Evolutionary conservation across 2,113 vertebrate species (phyloP), one percentile per base, ranked within the genome.

Genomic region (Dasyornis broadbenti): DNA sequence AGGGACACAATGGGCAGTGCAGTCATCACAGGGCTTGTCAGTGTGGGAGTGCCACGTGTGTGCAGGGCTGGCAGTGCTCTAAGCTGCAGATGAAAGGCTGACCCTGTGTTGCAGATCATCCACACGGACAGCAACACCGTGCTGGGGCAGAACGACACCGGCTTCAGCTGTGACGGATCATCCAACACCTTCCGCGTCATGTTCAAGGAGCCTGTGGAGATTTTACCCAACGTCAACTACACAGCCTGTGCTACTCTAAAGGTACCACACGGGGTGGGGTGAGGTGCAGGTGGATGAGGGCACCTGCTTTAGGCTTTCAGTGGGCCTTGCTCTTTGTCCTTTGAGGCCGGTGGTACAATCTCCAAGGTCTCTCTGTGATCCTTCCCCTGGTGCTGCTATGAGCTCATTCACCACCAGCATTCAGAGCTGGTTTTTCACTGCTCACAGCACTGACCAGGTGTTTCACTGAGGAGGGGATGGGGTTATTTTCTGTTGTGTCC

Each of bases 61-160:
- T 45, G 53, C 12, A 5, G 35, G 65, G 23, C 40, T 68, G 30
- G 56, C 57, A 61, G 73, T 4, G 6, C 31, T 21, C 10, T 10
- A 1, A 2, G 7, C 10, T 22, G 45, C 30, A 8, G 26, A 2
- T 44, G 28, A 3, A 7, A 10, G 30, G 45, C 23, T 52, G 19
- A 4, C 3, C 3, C 12, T 82, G 64, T 82, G 57, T 79, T 64
- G 1, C 97, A 99, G 99, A 99, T 99, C 92, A 99, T 99, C 92
- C 99, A 99, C 97, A 99, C 99, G 0, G 99, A 99, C 98, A 99
- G 99, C 79, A 99, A 99, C 97, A 99, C 99, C 0, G 98, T 99
- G 13, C 97, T 99, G 87, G 99, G 99, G 52, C 99, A 99, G 98
- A 99, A 99, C 0, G 99, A 99, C 97, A 99, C 99, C 0, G 99